Percentiles rank a stretch among this genome's conserved stretches.
phyloP scores from a whole-genome alignment of 2,797 vertebrate species.

The Harpagifer antarcticus region DNA sequence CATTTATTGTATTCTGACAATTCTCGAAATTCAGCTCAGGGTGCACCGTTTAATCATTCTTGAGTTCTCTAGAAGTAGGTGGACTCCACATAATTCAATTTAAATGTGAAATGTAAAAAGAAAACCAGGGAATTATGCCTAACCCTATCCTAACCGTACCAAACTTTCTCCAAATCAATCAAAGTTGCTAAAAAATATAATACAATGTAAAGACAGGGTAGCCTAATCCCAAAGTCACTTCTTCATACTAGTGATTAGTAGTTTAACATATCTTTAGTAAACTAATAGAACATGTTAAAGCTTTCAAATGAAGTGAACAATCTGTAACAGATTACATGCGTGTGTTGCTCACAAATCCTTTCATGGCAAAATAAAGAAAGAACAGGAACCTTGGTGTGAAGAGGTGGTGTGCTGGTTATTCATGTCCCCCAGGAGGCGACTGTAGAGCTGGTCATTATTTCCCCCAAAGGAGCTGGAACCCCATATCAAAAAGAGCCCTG shows the following conservation, averaged over 20 bases:
- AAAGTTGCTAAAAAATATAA: too few species aligned
- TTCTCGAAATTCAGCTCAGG: background rate
- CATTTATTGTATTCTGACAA: background rate
- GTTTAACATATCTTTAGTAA: background rate
- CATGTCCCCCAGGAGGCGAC: constrained; percentile 60
- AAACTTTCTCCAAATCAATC: too few species aligned
- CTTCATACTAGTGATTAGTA: background rate
- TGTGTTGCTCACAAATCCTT: constrained; percentile 28
- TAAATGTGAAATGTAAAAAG: too few species aligned
- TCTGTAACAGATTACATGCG: constrained; percentile 23
- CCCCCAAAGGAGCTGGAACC: constrained; percentile 48
- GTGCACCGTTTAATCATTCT: too few species aligned
- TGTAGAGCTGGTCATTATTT: constrained; percentile 54
- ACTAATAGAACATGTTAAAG: background rate
- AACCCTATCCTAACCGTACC: too few species aligned
- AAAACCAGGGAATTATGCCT: rapidly evolving
- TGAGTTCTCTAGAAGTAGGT: background rate
- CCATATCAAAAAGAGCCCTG: constrained; percentile 50
- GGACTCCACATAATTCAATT: background rate
- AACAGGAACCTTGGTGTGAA: constrained; percentile 51
- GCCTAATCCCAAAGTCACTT: background rate
- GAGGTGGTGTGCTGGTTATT: constrained; percentile 60
- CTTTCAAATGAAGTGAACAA: constrained; percentile 18
- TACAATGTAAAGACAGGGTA: too few species aligned
- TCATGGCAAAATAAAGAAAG: constrained; percentile 31